phyloP scores from a whole-genome alignment of 2,888 invertebrate genomes.

The Pammene aurita region DNA sequence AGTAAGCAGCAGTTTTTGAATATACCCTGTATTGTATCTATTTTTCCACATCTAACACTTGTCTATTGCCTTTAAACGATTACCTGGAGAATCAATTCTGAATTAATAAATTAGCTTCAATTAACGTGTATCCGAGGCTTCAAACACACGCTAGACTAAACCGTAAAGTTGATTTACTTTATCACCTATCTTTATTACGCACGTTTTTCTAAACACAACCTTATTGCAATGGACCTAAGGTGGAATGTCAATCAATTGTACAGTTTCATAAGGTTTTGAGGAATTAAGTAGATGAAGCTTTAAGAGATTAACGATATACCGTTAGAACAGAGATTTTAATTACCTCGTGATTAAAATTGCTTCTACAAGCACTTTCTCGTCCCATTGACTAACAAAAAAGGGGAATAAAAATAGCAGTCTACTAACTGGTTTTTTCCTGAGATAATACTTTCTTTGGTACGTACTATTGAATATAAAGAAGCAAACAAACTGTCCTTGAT shows the following conservation, averaged over 20 bases:
- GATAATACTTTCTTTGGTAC: too few species aligned
- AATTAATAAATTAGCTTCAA: neutral
- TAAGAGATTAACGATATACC: slow-evolving; percentile 24
- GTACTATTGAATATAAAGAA: too few species aligned
- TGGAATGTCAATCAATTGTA: neutral
- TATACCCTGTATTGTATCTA: too few species aligned
- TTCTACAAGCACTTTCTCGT: neutral
- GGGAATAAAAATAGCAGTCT: neutral
- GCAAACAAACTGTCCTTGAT: too few species aligned
- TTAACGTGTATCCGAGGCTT: slow-evolving; percentile 5
- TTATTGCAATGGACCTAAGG: neutral
- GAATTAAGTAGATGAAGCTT: slow-evolving; percentile 1
- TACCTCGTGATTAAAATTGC: slow-evolving; percentile 22
- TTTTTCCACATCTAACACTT: neutral
- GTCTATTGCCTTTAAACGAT: neutral
- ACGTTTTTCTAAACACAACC: neutral
- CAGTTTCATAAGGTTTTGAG: slow-evolving; percentile 1
- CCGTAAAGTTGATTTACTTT: neutral
- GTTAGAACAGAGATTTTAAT: slow-evolving; percentile 22
- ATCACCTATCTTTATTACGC: neutral
- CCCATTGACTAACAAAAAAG: neutral
- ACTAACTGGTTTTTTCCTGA: too few species aligned
- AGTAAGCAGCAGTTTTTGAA: too few species aligned
- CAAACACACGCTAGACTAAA: neutral
- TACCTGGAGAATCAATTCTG: neutral